Percentiles rank a stretch among this genome's conserved stretches.
These are phyloP conservation scores for Stichopus chloronotus DNA, from an alignment of 35 echinoderm and acorn worm genomes.

Conservation along the genomic window DNA sequence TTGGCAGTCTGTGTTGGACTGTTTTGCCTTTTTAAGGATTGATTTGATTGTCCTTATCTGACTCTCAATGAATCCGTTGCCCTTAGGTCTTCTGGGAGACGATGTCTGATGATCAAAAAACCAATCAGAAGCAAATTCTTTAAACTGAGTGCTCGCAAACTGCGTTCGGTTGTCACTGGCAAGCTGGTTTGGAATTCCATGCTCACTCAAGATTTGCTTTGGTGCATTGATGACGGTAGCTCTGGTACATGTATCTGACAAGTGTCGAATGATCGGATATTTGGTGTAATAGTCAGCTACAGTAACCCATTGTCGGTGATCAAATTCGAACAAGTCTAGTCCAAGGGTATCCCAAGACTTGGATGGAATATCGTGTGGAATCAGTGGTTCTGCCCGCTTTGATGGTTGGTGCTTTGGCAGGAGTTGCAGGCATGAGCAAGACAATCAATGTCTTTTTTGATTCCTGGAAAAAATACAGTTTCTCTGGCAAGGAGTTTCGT, in stretches of 20 bases:
- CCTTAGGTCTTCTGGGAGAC: slow-evolving; percentile 30
- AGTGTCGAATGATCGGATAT: slow-evolving; percentile 32
- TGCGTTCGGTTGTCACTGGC: slow-evolving; percentile 53
- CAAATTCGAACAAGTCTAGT: slow-evolving; percentile 34
- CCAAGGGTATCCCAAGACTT: slow-evolving; percentile 38
- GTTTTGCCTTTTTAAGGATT: slow-evolving; percentile 32
- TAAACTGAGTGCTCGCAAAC: slow-evolving; percentile 36
- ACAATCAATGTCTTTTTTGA: too few species aligned
- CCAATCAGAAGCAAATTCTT: slow-evolving; percentile 40
- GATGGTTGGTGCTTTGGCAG: slow-evolving; percentile 63
- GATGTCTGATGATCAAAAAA: slow-evolving; percentile 60
- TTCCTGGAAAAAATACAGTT: slow-evolving; percentile 78
- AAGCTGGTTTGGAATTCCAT: slow-evolving; percentile 47
- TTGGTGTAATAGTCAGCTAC: slow-evolving; percentile 60
- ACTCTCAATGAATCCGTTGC: slow-evolving; percentile 49
- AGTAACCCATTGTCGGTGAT: slow-evolving; percentile 34
- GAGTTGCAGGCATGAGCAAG: too few species aligned
- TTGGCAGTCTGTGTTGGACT: neutral
- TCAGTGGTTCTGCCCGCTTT: slow-evolving; percentile 38
- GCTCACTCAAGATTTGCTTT: slow-evolving; percentile 34
- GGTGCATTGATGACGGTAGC: slow-evolving; percentile 16
- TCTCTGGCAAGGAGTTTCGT: slow-evolving; percentile 61
- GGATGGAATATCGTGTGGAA: slow-evolving; percentile 54
- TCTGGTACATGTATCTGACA: neutral
- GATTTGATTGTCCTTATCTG: slow-evolving; percentile 32